Evolutionary conservation across 2,888 invertebrate genomes (phyloP).

Genomic region (Tuta absoluta): DNA sequence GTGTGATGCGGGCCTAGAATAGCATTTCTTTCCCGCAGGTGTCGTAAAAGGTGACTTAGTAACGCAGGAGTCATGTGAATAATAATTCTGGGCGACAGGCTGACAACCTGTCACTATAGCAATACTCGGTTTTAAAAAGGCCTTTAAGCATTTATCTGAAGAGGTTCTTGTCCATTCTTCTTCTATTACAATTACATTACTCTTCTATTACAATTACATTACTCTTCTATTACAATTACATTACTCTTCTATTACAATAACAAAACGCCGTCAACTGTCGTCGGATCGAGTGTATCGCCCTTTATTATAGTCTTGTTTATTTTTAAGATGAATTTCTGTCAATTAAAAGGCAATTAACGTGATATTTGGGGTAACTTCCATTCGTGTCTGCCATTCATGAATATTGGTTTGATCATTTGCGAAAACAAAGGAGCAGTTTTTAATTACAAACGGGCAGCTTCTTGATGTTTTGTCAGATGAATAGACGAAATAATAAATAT

Average conservation of each 20-base stretch:
- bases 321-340: slow-evolving; percentile 4
- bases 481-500: not conserved
- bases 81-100: too few relatives aligned
- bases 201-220: too few relatives aligned
- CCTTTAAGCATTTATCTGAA: too few relatives aligned
- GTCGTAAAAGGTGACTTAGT: too few relatives aligned
- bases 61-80: too few relatives aligned
- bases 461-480: not conserved
- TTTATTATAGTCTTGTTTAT: slow-evolving; percentile 17
- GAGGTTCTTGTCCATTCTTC: too few relatives aligned
- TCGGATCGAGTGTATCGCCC: not conserved
- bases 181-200: too few relatives aligned
- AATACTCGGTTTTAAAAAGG: too few relatives aligned
- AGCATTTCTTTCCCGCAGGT: too few relatives aligned
- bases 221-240: too few relatives aligned
- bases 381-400: slow-evolving; percentile 4
- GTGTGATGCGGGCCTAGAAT: too few relatives aligned
- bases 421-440: not conserved
- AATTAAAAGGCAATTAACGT: not conserved
- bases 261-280: not conserved
- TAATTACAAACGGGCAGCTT: not conserved
- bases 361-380: not conserved
- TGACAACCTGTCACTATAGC: too few relatives aligned
- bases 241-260: not conserved
- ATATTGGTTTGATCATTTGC: slow-evolving; percentile 2